Base-by-base conservation (phyloP, 2,113 vertebrate genomes). In the Scartelaos histophorus region DNA sequence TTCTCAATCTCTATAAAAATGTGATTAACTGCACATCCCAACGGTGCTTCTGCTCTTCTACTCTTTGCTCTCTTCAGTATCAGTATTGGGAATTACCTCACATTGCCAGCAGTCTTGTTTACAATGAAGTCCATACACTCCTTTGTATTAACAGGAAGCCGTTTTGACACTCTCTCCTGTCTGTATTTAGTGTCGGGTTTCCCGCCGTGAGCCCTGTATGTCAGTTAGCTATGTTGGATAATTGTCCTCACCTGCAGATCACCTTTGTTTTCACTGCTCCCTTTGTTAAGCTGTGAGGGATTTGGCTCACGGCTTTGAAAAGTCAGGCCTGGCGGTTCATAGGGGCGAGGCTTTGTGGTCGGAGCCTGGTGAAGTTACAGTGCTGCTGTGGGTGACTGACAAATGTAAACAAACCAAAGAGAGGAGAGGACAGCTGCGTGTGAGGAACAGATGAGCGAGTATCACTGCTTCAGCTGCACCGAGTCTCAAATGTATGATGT, bases 351-450 rank as follows among this genome's bases (percentile, higher is more conserved):
- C 76, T 79, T 78, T 89, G 88, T 7, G 83, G 87, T 88, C 70
- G 73, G 77, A 77, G 74, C 74, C 71, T 80, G 71, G 80, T 75
- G 79, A 79, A 85, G 71, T 87, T 75, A 61, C 80, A 83, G 67
- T 51, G 86, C 88, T 90, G 80, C 88, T 90, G 87, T 62, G 91
- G 88, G 87, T 89, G 88, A 90, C 84, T 87, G 88, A 87, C 85
- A 88, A 90, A 90, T 90, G 89, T 90, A 89, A 91, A 92, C 90
- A 92, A 91, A 85, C 79, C 81, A 71, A 68, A 80, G 67, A 57
- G 67, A 57, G 73, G 82, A 82, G 83, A 67, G 76, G 88, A 86
- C 86, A 87, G 87, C 84, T 84, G 83, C 62, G n/a, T 4, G 15
- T 54, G 74, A 78, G 72, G 45, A 75, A 19, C 71, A 58, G 74